Evolutionary conservation across 1,140 invertebrate genomes (phyloP), one percentile per base, ranked within the genome.

Genomic region (Macrobrachium rosenbergii): DNA sequence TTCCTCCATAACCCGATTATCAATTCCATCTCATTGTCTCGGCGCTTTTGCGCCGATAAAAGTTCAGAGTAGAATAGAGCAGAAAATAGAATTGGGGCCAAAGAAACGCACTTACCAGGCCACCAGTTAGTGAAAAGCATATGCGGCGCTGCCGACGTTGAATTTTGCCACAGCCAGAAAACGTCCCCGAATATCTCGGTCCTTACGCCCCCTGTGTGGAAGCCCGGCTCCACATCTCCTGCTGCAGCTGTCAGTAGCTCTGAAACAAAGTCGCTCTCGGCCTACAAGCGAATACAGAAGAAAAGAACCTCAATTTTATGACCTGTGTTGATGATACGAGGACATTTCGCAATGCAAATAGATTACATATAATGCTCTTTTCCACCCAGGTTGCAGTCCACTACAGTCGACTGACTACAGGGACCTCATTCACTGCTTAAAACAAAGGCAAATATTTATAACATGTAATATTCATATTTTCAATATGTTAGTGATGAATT

Each of bases 221-320:
- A 90, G 14, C 92, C 92, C 2, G 90, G 52, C 12, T 52, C 90
- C n/a, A 92, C 91, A 75, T 92, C 89, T n/a, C 21, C 76, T 90
- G 45, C 92, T 91, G 77, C n/a, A 19, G 83, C 43, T 19, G 92
- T 81, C 82, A 94, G 88, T 91, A 93, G 92, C 88, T 94, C 93
- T 19, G 94, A 94, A 12, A 95, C 75, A 86, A 94, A 94, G 90
- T 95, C 92, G 90, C 93, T 94, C 91, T 95, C 94, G n/a, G 90
- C 90, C 91, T 94, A 92, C 2, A 19, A 19, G n/a, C 28, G 14
- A 12, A 52, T 17, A 16, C 11, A 45, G 12, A 77, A 52, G n/a
- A n/a, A n/a, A 52, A 77, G 75, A 77, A 21, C 8, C 0, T 10
- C 21, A 75, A 21, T 37, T 75, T 75, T 2, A 28, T 75, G 37